Evolutionary conservation across 2,113 vertebrate species (phyloP).

Genomic region (Kryptolebias marmoratus): DNA sequence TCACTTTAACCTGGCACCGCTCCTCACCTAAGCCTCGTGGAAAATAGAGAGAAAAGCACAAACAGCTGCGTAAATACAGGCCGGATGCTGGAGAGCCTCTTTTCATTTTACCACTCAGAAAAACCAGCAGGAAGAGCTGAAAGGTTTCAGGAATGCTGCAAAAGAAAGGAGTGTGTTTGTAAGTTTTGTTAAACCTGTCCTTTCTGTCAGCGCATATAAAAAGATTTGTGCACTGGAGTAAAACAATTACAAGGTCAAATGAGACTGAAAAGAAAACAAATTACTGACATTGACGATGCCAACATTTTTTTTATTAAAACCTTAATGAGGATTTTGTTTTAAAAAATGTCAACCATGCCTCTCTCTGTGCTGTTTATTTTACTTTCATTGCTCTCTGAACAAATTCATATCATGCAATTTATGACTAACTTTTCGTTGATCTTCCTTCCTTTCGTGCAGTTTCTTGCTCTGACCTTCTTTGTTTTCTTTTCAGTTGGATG

Average conservation of each 20-base stretch:
- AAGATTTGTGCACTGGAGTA: background rate
- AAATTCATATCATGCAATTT: background rate
- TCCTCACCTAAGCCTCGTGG: background rate
- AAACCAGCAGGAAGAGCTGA: background rate
- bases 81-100: slow-evolving; percentile 1
- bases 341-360: background rate
- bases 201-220: background rate
- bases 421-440: background rate
- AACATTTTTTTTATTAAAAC: background rate
- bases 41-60: slow-evolving; percentile 9
- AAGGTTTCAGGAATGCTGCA: background rate
- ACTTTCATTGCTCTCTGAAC: background rate
- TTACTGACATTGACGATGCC: background rate
- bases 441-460: background rate
- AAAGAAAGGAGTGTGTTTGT: slow-evolving; percentile 20
- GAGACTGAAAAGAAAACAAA: background rate
- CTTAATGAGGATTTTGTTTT: background rate
- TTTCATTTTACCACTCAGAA: slow-evolving; percentile 12
- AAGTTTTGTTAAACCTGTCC: slow-evolving; percentile 9
- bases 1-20: slow-evolving; percentile 76
- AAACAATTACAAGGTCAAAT: background rate
- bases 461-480: slow-evolving; percentile 1
- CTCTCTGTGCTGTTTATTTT: background rate
- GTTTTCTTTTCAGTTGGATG: slow-evolving; percentile 46
- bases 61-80: slow-evolving; percentile 37